These are phyloP conservation scores for Nycticryphes semicollaris DNA, from an alignment of 2,113 vertebrate genomes.

Conservation along the genomic window DNA sequence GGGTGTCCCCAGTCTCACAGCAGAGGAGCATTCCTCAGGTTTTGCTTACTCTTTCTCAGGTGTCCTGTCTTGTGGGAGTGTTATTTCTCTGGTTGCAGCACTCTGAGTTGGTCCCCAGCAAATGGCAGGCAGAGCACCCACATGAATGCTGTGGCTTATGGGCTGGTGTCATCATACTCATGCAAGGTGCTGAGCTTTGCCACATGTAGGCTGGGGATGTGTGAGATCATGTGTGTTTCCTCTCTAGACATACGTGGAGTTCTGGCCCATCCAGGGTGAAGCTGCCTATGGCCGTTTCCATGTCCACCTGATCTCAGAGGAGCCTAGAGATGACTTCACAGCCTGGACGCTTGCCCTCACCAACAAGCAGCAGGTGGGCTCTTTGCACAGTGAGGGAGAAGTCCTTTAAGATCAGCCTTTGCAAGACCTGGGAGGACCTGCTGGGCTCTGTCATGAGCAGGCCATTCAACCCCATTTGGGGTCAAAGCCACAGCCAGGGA, in stretches of 20 bases:
- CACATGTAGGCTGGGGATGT: fast-evolving
- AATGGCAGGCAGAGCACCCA: not conserved
- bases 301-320: not conserved
- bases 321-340: slow-evolving; percentile 1
- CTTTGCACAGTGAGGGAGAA: not conserved
- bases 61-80: not conserved
- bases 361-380: slow-evolving; percentile 53
- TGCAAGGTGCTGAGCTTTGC: fast-evolving
- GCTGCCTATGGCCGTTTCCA: slow-evolving; percentile 18
- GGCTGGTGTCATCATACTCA: not conserved
- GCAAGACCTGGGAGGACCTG: not conserved
- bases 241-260: slow-evolving; percentile 4
- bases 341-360: slow-evolving; percentile 11
- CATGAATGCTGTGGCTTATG: fast-evolving
- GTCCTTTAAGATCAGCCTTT: not conserved
- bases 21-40: not conserved
- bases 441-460: not conserved
- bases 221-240: not conserved
- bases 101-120: not conserved
- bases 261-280: slow-evolving; percentile 32
- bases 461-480: not conserved
- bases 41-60: not conserved
- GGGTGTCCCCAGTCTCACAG: not conserved
- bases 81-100: not conserved
- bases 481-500: not conserved